Base-by-base conservation (phyloP, 1,140 invertebrate genomes). In the Mylabris phalerata region DNA sequence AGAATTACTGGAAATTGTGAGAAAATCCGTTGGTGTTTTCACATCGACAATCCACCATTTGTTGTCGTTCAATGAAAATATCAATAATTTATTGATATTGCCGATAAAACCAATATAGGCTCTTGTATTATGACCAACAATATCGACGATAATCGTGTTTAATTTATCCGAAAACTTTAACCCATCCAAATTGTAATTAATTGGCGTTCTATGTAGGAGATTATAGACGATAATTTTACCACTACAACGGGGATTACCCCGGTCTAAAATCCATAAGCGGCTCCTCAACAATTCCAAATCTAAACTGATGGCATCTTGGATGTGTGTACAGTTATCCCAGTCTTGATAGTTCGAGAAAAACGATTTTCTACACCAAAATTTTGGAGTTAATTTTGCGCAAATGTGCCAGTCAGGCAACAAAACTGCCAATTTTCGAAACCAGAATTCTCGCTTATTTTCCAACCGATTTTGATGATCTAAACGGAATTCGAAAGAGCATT, bases 261-360 rank as follows among this genome's bases (percentile, higher is more conserved):
- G 59, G 56, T 71, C 70, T 13, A 71, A 59, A 44, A 70, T 60
- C 70, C 70, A 71, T 38, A 71, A 60, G 49, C 66, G 61, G 2
- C 60, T 57, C 48, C 56, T 62, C 4, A 39, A 50, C 3, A 19
- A n/a, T 59, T 71, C 65, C 44, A 68, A 51, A 50, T 64, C 66
- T 7, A 69, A 19, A 6, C 64, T 59, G 9, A 71, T 38, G 3
- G 62, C 67, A 46, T 68, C 64, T 51, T 69, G 69, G 7, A 68
- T 55, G 3, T 69, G 41, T 1, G 61, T 32, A 44, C 69, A 71
- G 7, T 65, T 45, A 4, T 56, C 62, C 67, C 66, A 68, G 9
- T 48, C 25, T 59, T 71, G 69, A 27, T 55, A 45, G n/a, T 65
- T 55, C 42, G 63, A 13, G 39, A 58, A 59, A 50, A 41, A 41